Evolutionary conservation across 2,888 invertebrate species (phyloP), one percentile per base, ranked within the genome.

Genomic region (Agriotes lineatus): DNA sequence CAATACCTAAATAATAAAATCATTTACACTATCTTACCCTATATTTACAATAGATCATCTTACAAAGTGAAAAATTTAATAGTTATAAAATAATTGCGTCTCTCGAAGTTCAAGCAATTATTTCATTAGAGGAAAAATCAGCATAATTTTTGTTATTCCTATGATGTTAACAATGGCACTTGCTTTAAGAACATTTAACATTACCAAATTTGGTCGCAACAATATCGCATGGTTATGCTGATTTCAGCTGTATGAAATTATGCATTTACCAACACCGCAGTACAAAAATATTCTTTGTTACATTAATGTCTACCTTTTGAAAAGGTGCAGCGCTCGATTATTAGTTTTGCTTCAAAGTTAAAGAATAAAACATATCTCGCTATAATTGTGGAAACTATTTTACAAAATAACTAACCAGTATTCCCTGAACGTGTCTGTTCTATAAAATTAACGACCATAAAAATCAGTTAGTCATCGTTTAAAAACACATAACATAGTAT

Each of bases 1-100:
- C 22, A 52, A 52, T 16, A 52, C 52, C 52, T 52, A 52, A 52
- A 52, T 25, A 52, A 25, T 52, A 52, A 52, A 68, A 69, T 71
- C 71, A 68, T 71, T 69, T 76, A 78, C 65, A 67, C 65, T 77
- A 74, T 75, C 78, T 63, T 77, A 77, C 69, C 67, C 78, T 79
- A 80, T 81, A 80, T 81, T 77, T 81, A 81, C 81, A 52, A 81
- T 72, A 74, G 70, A 60, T 73, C 72, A 74, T 75, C 74, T 76
- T 79, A 78, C 75, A 77, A 57, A 74, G 75, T 76, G 75, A 74
- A 74, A 73, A 73, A 63, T 62, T 65, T 67, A 64, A 52, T 18
- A 52, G 10, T 35, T n/a, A 33, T 52, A 52, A 33, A 48, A 22
- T 22, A 48, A 48, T 18, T 48, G 48, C n/a, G n/a, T 48, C 22